Base-by-base conservation (phyloP, 64 coral and sea anemone species). In the Dendrophyllia cribrosa region DNA sequence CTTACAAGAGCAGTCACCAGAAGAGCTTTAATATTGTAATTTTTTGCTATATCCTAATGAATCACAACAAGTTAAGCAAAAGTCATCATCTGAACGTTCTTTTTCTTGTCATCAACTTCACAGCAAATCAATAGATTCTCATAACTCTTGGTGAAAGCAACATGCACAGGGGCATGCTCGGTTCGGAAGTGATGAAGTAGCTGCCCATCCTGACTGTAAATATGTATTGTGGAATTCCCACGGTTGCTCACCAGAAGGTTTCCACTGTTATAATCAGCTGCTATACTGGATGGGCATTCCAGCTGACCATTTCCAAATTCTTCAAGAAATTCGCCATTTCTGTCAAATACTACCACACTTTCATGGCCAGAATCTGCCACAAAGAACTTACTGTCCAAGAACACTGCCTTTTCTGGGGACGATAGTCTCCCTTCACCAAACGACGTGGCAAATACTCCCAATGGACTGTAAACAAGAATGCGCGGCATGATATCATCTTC, bases 311-410 rank as follows among this genome's bases (percentile, higher is more conserved):
- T 43, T 47, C 86, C 92, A 89, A 94, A 83, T 73, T 94, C 67
- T 17, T 55, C 10, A 19, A 51, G 23, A 20, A 66, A 89, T 67
- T 43, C 50, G 5, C 92, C 92, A 89, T 64, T 48, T 23, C 15
- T 64, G 72, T 94, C 70, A 83, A 94, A 94, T 20, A 94, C 92
- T 24, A 89, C 60, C 7, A 94, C 48, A 56, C 87, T 66, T 16
- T 83, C 59, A 24, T 6, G 9, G 8, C 43, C 60, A 25, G 12
- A 15, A 66, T 94, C 78, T 58, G 47, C 61, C 34, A 94, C 92
- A 85, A 58, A 94, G 70, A 89, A 94, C 17, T 89, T 56, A 1
- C 69, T 77, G 89, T 89, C 58, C 12, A 75, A 43, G 82, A 89
- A 94, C 9, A 89, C 78, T 75, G 92, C 92, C 21, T 94, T 94